Evolutionary conservation across 1,140 invertebrate genomes (phyloP).

Genomic region (Pectinophora gossypiella): DNA sequence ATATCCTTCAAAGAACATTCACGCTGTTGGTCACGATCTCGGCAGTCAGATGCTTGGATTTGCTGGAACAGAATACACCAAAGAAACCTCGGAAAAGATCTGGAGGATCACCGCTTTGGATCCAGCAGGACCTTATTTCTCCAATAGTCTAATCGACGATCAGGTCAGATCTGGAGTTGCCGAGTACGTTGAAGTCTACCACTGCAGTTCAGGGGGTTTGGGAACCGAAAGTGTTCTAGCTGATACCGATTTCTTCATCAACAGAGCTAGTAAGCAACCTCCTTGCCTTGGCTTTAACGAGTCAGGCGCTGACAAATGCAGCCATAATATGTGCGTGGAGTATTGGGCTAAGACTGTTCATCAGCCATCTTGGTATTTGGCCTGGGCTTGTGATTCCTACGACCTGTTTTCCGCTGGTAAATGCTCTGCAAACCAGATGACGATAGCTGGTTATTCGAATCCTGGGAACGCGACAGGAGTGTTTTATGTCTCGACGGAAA

Average conservation of each 20-base stretch:
- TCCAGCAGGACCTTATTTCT: conserved; percentile 80
- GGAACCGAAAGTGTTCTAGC: conserved; percentile 74
- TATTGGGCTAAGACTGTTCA: conserved; percentile 49
- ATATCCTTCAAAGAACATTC: conserved; percentile 56
- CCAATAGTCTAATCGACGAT: conserved; percentile 62
- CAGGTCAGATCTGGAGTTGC: conserved; percentile 71
- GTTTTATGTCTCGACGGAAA: conserved; percentile 53
- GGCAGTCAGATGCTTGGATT: conserved; percentile 71
- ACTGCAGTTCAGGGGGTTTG: conserved; percentile 75
- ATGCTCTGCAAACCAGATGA: conserved; percentile 48
- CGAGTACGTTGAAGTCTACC: conserved; percentile 77
- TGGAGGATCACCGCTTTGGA: conserved; percentile 76
- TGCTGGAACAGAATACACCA: conserved; percentile 45
- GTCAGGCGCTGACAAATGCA: conserved; percentile 53
- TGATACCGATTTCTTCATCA: conserved; percentile 79
- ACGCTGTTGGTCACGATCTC: conserved; percentile 71
- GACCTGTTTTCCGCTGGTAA: conserved; percentile 39
- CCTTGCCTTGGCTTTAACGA: conserved; percentile 66
- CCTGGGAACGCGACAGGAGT: conserved; percentile 62
- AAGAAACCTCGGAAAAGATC: conserved; percentile 42
- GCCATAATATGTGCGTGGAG: conserved; percentile 56
- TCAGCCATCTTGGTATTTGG: conserved; percentile 42
- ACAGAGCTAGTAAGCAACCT: conserved; percentile 75
- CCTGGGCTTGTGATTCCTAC: conserved; percentile 52
- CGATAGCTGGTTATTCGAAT: conserved; percentile 57